Base-by-base conservation (phyloP, 2,797 vertebrate genomes). In the Eulemur albifrons region DNA sequence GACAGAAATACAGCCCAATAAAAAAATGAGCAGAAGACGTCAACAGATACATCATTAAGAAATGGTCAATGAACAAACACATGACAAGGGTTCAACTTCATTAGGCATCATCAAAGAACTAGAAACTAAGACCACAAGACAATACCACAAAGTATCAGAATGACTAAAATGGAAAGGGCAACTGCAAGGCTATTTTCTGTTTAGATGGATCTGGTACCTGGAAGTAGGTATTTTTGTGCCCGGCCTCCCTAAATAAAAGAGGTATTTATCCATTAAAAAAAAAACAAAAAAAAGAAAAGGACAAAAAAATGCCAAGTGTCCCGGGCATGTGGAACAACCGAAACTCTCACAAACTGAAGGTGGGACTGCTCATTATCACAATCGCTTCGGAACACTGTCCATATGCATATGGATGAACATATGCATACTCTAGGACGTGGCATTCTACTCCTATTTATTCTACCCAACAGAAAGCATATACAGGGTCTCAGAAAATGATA, bases 141-240 rank as follows among this genome's bases (percentile, higher is more conserved):
- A 45, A 79, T 38, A 77, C 30, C 13, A 84, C 52, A 54, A 50
- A 84, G 65, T 63, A 54, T 48, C 20, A 57, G 63, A 79, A 70
- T 54, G 30, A 32, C 45, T 84, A 84, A 69, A 65, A 69, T 40
- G 54, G 45, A 48, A 77, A 70, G 18, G 54, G 83, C 32, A 69
- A 7, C 45, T 88, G 84, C 61, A 88, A 95, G 70, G 32, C 94
- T 96, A 84, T 94, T 97, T 96, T 84, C 81, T 93, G n/a, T 90
- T 83, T 89, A 76, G 65, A 90, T 93, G 77, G 38, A 79, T 94
- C 84, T 67, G 35, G 40, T 87, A 75, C 70, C 94, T 84, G 40
- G 82, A 94, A 83, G 61, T 86, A 38, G 43, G 54, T 88, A 94
- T 91, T 97, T 94, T 93, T 50, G 25, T 93, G 86, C 17, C 76